Evolutionary conservation across 2,113 vertebrate species (phyloP).

Genomic region (Vidua chalybeata): DNA sequence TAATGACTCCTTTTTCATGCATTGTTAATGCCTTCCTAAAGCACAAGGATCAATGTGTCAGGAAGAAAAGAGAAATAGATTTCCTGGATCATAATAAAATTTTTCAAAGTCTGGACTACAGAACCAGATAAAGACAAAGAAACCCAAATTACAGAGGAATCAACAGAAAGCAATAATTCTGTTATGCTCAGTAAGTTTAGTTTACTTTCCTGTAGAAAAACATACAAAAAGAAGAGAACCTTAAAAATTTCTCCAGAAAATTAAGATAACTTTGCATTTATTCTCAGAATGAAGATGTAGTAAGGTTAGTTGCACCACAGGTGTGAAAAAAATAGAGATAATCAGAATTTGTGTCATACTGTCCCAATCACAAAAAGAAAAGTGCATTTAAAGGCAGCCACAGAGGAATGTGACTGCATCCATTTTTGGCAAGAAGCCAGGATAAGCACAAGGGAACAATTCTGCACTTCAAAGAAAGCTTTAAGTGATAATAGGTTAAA

Average conservation of each 20-base stretch:
- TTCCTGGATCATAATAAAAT: not conserved
- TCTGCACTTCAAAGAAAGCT: not conserved
- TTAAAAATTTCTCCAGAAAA: not conserved
- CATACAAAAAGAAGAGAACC: not conserved
- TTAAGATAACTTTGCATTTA: not conserved
- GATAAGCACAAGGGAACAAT: not conserved
- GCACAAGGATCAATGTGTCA: not conserved
- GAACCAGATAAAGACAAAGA: not conserved
- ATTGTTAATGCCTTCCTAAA: constrained; percentile 40
- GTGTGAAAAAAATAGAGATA: not conserved
- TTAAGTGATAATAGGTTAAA: constrained; percentile 5
- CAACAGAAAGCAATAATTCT: not conserved
- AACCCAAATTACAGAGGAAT: not conserved
- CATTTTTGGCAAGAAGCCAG: not conserved
- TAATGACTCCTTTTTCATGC: constrained; percentile 38
- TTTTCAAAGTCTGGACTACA: not conserved
- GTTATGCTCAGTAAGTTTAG: not conserved
- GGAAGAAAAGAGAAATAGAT: constrained; percentile 27
- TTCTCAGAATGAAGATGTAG: not conserved
- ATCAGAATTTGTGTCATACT: not conserved
- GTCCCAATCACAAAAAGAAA: not conserved
- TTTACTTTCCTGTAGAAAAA: not conserved
- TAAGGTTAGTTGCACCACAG: not conserved
- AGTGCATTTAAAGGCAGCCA: not conserved
- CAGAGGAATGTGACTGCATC: not conserved